Conservation (phyloP, 2,888 invertebrate genomes). For the Agrochola lota region DNA sequence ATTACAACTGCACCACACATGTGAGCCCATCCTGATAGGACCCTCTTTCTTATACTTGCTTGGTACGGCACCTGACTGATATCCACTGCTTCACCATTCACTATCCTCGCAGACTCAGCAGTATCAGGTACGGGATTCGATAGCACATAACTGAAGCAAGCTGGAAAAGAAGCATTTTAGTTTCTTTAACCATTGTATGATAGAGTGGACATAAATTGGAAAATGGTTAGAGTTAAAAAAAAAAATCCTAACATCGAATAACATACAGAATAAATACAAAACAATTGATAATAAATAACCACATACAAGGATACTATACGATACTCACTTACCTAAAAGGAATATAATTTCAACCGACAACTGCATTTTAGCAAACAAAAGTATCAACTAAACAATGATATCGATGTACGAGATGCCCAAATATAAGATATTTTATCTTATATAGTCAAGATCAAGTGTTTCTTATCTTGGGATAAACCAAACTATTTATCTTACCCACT, state of each 20-base stretch:
- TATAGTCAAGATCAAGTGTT: conserved; percentile 71
- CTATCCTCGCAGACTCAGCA: conserved; percentile 76
- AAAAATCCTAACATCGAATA: too few species aligned
- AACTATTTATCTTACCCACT: conserved; percentile 57
- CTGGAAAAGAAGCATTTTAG: conserved; percentile 47
- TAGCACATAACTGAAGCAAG: conserved; percentile 49
- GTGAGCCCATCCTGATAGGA: conserved; percentile 77
- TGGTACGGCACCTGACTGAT: conserved; percentile 86
- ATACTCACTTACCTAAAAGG: conserved; percentile 68
- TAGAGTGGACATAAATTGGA: too few species aligned
- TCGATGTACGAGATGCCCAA: conserved; percentile 44
- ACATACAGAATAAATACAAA: neutral
- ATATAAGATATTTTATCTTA: conserved; percentile 73
- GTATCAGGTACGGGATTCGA: conserved; percentile 63
- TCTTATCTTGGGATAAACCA: conserved; percentile 71
- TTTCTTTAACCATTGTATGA: neutral
- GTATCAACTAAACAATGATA: conserved; percentile 66
- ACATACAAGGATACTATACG: neutral
- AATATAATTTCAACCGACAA: conserved; percentile 58
- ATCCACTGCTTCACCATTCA: conserved; percentile 85
- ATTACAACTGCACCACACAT: conserved; percentile 85
- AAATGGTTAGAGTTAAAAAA: neutral
- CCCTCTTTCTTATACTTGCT: conserved; percentile 77
- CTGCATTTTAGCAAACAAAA: conserved; percentile 71
- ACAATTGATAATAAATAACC: neutral